Evolutionary conservation across 2,888 invertebrate genomes (phyloP).

Genomic region (Rhamphomyia laevipes): DNA sequence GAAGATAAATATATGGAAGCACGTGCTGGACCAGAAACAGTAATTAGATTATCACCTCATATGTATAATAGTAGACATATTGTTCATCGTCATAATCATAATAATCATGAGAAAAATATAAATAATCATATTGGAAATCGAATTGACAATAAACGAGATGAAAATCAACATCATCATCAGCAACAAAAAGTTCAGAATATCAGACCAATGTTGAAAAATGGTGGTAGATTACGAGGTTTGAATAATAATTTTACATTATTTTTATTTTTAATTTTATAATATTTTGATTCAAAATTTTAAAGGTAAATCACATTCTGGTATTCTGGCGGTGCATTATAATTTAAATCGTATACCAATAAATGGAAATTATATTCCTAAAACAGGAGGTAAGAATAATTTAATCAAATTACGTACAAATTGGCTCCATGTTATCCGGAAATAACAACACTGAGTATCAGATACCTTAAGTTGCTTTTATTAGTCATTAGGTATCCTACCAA

Average conservation of each 20-base stretch:
- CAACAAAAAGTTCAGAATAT: neutral
- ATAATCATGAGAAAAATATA: too few relatives aligned
- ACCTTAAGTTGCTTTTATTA: too few relatives aligned
- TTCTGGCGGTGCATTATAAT: slow-evolving; percentile 30
- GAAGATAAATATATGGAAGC: slow-evolving; percentile 2
- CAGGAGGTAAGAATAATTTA: neutral
- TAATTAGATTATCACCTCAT: neutral
- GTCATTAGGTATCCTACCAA: too few relatives aligned
- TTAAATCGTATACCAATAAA: slow-evolving; percentile 16
- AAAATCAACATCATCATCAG: too few relatives aligned
- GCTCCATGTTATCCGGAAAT: too few relatives aligned
- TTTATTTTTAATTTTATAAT: neutral
- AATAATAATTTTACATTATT: neutral
- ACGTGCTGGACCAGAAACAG: neutral
- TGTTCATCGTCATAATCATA: too few relatives aligned
- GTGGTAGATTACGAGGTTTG: neutral
- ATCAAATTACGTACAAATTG: too few relatives aligned
- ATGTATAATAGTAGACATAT: too few relatives aligned
- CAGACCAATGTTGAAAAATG: slow-evolving; percentile 13
- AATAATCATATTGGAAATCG: too few relatives aligned
- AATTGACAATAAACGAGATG: too few relatives aligned
- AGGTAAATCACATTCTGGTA: neutral
- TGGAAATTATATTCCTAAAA: neutral
- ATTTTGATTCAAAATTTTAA: too few relatives aligned
- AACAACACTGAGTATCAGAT: too few relatives aligned